phyloP scores from a whole-genome alignment of 2,113 vertebrate genomes.

The Eudyptes chrysolophus region DNA sequence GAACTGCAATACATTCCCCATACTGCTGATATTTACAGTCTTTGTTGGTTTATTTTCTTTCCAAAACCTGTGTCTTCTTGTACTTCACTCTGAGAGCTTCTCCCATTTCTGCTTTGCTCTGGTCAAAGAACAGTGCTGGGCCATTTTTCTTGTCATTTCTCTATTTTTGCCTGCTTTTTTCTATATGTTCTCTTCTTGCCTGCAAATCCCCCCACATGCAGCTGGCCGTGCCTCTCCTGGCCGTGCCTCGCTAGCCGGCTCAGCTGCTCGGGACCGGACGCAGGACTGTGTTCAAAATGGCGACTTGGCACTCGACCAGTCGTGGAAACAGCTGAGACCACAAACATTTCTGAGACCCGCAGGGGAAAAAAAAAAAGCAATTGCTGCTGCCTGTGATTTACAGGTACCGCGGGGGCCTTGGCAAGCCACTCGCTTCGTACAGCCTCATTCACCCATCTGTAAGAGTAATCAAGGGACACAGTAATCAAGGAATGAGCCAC shows the following conservation, averaged over 20 bases:
- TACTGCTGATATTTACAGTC: neutral
- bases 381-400: neutral
- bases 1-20: neutral
- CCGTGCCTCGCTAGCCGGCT: neutral
- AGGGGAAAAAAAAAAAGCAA: neutral
- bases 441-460: neutral
- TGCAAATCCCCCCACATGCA: accelerated
- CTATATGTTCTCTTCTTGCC: neutral
- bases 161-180: neutral
- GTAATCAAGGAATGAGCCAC: neutral
- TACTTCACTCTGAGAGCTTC: neutral
- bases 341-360: neutral
- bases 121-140: neutral
- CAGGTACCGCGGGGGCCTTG: accelerated
- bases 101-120: neutral
- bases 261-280: neutral
- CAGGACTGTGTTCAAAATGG: neutral
- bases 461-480: neutral
- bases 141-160: neutral
- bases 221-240: neutral
- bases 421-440: neutral
- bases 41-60: neutral
- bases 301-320: neutral
- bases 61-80: neutral
- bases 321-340: neutral